Base-by-base conservation (phyloP, 1,140 invertebrate genomes). In the Delia radicum region DNA sequence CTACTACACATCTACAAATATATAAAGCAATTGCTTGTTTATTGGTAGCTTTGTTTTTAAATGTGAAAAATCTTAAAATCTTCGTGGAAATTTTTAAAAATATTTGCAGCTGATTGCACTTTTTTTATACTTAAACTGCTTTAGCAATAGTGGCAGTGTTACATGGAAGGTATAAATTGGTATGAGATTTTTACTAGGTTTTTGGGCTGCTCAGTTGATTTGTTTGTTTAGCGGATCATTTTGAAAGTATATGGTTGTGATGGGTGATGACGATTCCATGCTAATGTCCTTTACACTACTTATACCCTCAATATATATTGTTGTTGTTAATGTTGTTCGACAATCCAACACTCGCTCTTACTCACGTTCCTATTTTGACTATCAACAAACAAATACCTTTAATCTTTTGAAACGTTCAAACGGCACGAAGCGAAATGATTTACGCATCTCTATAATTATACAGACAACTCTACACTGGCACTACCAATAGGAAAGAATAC, bases 61-160 rank as follows among this genome's bases (percentile, higher is more conserved):
- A 55, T 55, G 48, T 55, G 48, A 76, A 84, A 84, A 84, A 80
- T 82, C 37, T 42, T 80, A 81, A 84, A 84, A 84, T 84, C 82
- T 82, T 84, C 82, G 82, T 84, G 82, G 82, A 84, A 84, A 84
- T 42, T 79, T 84, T 84, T 84, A 78, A 82, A 84, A 84, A 84
- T 84, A 84, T 84, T 84, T 80, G 82, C 82, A 84, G 82, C 82
- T 84, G 82, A 84, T 84, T 84, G 79, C 78, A 76, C 78, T 73
- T 73, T 73, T 69, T 69, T 33, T 21, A 0, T 27, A 10, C 26
- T n/a, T n/a, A n/a, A 24, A 37, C 28, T 46, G 37, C 21, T 61
- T 15, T 28, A 18, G 21, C 10, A 61, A 18, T 18, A 48, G 18
- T 48, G 46, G 46, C 15, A 55, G n/a, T 5, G 3, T n/a, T 18